Evolutionary conservation across 2,888 invertebrate species (phyloP).

Genomic region (Iselma pallidipennis): DNA sequence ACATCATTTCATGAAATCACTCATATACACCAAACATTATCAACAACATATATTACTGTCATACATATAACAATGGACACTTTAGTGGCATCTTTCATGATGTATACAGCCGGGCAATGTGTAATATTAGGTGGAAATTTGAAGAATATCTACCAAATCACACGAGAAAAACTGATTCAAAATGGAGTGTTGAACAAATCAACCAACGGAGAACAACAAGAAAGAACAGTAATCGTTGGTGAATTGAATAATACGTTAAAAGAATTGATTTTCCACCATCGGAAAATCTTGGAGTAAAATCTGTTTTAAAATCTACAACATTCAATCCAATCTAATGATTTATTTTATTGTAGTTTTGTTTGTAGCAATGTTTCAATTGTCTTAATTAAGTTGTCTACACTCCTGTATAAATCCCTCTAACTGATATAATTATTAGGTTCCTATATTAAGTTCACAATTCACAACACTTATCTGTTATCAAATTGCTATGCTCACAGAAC

Average conservation of each 20-base stretch:
- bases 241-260: neutral
- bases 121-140: too few species aligned
- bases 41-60: slow-evolving; percentile 5
- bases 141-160: neutral
- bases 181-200: too few species aligned
- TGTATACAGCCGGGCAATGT: too few species aligned
- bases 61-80: slow-evolving; percentile 5
- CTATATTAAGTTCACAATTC: neutral
- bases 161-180: neutral
- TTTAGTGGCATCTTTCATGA: slow-evolving; percentile 7
- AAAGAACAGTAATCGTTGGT: neutral
- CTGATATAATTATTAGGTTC: too few species aligned
- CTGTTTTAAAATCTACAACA: neutral
- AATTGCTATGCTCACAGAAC: neutral
- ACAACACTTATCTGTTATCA: neutral
- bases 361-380: neutral
- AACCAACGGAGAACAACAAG: neutral
- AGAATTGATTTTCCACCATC: neutral
- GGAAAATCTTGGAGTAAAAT: too few species aligned
- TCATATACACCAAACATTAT: slow-evolving; percentile 3
- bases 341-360: slow-evolving; percentile 2
- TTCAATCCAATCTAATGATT: neutral
- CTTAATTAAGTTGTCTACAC: too few species aligned
- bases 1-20: slow-evolving; percentile 7
- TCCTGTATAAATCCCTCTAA: too few species aligned